Evolutionary conservation across 92 coral and sea anemone genomes (phyloP).

Genomic region (Porites evermanni): DNA sequence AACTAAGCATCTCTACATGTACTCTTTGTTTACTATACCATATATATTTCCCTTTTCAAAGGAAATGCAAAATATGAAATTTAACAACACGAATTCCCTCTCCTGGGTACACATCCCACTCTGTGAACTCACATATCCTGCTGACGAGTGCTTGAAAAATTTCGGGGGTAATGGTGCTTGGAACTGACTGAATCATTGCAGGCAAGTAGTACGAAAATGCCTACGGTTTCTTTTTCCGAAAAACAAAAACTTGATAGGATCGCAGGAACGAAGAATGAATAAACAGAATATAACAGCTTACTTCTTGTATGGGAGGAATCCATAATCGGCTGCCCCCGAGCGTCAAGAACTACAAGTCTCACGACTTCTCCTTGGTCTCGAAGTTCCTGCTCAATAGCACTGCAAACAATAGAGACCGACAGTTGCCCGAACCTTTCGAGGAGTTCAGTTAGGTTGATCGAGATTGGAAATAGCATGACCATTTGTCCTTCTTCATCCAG

Average conservation of each 20-base stretch:
- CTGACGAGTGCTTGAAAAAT: no score
- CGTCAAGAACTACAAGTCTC: constrained; percentile 40
- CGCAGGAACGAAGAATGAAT: not conserved
- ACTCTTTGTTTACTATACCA: no score
- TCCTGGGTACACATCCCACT: no score
- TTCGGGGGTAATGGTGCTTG: no score
- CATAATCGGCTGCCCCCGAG: constrained; percentile 57
- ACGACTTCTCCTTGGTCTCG: constrained; percentile 56
- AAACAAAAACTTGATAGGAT: not conserved
- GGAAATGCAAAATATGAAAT: no score
- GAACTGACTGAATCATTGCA: no score
- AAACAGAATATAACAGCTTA: constrained; percentile 2
- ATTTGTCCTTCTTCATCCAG: constrained; percentile 20
- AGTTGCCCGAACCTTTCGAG: not conserved
- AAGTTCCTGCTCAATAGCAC: constrained; percentile 55
- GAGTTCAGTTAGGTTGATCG: constrained; percentile 44
- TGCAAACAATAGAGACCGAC: constrained; percentile 23
- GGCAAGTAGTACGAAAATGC: no score
- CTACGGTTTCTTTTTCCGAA: no score
- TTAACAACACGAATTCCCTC: no score
- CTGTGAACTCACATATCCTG: no score
- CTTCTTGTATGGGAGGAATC: constrained; percentile 61
- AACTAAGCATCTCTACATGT: no score
- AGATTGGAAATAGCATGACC: constrained; percentile 10
- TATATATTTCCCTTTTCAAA: no score